Conservation (phyloP, 2,888 invertebrate genomes). For the Cephus spinipes region DNA sequence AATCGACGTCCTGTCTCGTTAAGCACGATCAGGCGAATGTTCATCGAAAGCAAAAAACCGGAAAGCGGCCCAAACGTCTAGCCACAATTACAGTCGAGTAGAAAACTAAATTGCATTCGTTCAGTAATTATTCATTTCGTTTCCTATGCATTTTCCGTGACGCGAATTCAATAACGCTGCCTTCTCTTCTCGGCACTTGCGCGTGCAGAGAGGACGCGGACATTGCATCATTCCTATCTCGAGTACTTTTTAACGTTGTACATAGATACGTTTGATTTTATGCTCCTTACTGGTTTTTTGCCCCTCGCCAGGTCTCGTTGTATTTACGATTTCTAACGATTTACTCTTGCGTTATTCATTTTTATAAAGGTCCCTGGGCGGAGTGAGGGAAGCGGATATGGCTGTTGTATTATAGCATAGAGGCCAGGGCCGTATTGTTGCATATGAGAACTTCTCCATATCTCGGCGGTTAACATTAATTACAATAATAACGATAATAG, state of each 20-base stretch:
- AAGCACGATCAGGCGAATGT: slow-evolving; percentile 40
- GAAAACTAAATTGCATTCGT: slow-evolving; percentile 24
- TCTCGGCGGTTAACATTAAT: not conserved
- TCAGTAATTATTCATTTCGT: slow-evolving; percentile 26
- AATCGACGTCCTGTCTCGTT: slow-evolving; percentile 27
- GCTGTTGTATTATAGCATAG: not conserved
- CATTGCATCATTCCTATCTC: slow-evolving; percentile 53
- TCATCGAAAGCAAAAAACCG: slow-evolving; percentile 53
- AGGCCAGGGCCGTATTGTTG: not conserved
- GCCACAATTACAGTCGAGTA: slow-evolving; percentile 51
- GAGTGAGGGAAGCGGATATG: not conserved
- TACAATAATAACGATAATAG: not conserved
- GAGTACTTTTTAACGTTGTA: slow-evolving; percentile 20
- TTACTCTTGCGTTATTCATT: not conserved
- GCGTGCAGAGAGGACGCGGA: slow-evolving; percentile 26
- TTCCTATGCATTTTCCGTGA: slow-evolving; percentile 42
- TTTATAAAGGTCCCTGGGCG: not conserved
- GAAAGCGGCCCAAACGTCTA: slow-evolving; percentile 52
- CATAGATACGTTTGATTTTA: slow-evolving; percentile 27
- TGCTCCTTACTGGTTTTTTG: slow-evolving; percentile 9
- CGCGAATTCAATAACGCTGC: slow-evolving; percentile 13
- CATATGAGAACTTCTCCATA: slow-evolving; percentile 11
- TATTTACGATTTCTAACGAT: not conserved
- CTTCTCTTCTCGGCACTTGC: slow-evolving; percentile 8
- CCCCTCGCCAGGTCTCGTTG: not conserved